Base-by-base conservation (phyloP, 2,113 vertebrate species). In the Rhinolophus sinicus region DNA sequence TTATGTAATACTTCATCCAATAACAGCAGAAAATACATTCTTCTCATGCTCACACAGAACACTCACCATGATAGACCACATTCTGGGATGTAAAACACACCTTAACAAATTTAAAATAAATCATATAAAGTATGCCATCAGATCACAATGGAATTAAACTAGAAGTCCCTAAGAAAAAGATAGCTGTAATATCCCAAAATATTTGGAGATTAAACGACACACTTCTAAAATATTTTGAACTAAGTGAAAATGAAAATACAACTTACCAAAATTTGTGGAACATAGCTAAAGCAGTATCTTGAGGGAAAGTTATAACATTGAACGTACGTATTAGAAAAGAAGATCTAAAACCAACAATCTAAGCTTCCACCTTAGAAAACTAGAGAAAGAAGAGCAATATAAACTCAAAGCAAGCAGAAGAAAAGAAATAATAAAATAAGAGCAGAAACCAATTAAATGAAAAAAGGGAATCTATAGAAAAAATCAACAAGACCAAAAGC, bases 21-120 rank as follows among this genome's bases (percentile, higher is more conserved):
- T 40, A 82, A 62, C 24, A 67, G 58, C 47, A 75, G 38, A 93
- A 90, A 85, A 67, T 14, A 80, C 64, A 87, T 65, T 80, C 75
- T 87, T 64, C 13, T 94, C 22, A 87, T 35, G n/a, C 16, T 91
- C 44, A 88, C 30, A 15, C 18, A 28, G 73, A 72, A 44, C 35
- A 81, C 54, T 58, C 19, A 87, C 40, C 60, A 89, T 78, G 78
- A 67, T 0, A 40, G 65, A 87, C 13, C 40, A 58, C 30, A 90
- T 75, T 60, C 33, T 26, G 38, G 60, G 52, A 81, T 15, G 75
- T 38, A 64, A 81, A 94, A 75, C 16, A 82, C 9, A 73, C 21
- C n/a, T 58, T 69, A 60, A 80, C 86, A 80, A 91, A 69, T 88
- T 82, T 77, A 88, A 77, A 70, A 82, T 40, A 87, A 94, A 92